Evolutionary conservation across 2,113 vertebrate genomes (phyloP).

Genomic region (Ancistrus triradiatus): DNA sequence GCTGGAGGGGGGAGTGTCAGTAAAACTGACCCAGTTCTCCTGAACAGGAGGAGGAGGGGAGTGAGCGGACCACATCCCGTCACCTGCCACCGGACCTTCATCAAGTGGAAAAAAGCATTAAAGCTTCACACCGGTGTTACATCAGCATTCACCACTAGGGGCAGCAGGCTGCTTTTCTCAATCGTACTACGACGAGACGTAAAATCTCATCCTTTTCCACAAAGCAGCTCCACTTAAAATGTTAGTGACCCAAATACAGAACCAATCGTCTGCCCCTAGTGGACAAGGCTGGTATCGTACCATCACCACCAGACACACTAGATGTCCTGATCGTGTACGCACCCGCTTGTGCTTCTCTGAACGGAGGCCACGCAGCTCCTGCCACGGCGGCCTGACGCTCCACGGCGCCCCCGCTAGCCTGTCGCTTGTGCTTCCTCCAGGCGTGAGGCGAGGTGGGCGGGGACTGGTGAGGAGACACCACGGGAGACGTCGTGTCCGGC

Average conservation of each 20-base stretch:
- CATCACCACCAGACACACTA: too few species aligned
- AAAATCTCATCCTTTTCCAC: too few species aligned
- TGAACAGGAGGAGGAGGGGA: conserved; percentile 92
- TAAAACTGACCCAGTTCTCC: conserved; percentile 99
- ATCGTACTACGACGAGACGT: too few species aligned
- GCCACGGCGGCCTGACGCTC: conserved; percentile 77
- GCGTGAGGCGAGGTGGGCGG: conserved; percentile 87
- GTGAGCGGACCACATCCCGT: conserved; percentile 88
- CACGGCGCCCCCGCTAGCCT: conserved; percentile 85
- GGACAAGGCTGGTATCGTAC: too few species aligned
- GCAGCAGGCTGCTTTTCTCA: too few species aligned
- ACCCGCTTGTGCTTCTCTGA: conserved; percentile 89
- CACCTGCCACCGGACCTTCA: conserved; percentile 70
- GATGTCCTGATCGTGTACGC: conserved; percentile 13
- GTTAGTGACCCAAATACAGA: too few species aligned
- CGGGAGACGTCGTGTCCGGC: conserved; percentile 88
- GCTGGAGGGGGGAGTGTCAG: conserved; percentile 96
- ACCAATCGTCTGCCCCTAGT: too few species aligned
- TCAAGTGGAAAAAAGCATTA: too few species aligned
- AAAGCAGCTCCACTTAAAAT: too few species aligned
- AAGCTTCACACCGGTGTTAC: too few species aligned
- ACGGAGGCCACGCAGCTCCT: conserved; percentile 86
- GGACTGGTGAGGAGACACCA: conserved; percentile 94
- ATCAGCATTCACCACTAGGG: too few species aligned
- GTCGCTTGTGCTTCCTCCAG: conserved; percentile 94